A percentile compares a stretch with the other conserved stretches of the same genome.
Evolutionary conservation across 2,113 vertebrate species (phyloP).

Genomic region (Camelus dromedarius): DNA sequence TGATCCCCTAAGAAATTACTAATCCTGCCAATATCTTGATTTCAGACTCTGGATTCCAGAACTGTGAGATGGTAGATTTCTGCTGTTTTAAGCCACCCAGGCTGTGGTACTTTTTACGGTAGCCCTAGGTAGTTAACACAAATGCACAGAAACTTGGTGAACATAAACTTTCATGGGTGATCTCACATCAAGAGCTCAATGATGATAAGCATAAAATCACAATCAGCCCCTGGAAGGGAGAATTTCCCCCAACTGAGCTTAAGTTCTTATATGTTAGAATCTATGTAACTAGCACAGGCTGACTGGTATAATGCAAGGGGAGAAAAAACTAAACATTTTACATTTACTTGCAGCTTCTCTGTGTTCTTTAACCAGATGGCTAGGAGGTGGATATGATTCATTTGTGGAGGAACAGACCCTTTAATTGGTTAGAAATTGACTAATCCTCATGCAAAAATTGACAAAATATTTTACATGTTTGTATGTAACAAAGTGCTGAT

Average conservation of each 20-base stretch:
- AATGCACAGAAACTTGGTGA: background rate
- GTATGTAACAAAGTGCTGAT: background rate
- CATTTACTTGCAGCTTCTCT: background rate
- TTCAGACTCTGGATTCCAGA: background rate
- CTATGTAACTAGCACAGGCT: background rate
- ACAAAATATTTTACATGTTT: background rate
- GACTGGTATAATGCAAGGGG: background rate
- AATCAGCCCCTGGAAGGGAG: background rate
- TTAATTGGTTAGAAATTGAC: background rate
- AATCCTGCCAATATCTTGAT: background rate
- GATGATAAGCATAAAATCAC: slow-evolving; percentile 11
- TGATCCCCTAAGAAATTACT: background rate
- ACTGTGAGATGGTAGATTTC: background rate
- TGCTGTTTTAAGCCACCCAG: background rate
- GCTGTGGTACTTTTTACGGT: background rate
- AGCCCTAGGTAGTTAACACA: background rate
- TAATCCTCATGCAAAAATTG: background rate
- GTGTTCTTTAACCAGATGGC: background rate
- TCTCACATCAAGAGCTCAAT: background rate
- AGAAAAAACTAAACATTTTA: background rate
- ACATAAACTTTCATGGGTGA: background rate
- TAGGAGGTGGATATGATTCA: background rate
- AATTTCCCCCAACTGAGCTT: background rate
- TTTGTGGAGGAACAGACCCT: background rate
- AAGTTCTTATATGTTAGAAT: background rate